These are phyloP conservation scores for Mirza zaza DNA, from an alignment of 2,113 vertebrate species.

Conservation along the genomic window DNA sequence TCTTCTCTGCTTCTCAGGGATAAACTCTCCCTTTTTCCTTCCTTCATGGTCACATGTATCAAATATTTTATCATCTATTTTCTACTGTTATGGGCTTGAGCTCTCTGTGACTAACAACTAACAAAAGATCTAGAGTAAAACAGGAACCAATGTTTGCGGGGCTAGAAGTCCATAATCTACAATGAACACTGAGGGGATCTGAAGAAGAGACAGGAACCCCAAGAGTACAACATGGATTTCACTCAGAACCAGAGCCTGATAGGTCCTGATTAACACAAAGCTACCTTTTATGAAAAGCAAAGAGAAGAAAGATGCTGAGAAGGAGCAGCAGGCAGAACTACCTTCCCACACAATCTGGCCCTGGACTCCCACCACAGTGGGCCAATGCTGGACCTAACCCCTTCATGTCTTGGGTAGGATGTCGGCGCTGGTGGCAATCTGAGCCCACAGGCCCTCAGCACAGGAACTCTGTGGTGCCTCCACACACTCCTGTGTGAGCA, in stretches of 20 bases:
- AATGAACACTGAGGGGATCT: background rate
- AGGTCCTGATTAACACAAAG: background rate
- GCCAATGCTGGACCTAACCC: background rate
- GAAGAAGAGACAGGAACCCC: background rate
- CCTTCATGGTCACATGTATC: background rate
- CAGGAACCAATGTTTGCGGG: background rate
- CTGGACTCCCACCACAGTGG: background rate
- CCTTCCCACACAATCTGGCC: background rate
- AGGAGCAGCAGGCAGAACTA: background rate
- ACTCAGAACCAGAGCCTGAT: background rate
- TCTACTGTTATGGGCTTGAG: background rate
- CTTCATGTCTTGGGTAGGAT: background rate
- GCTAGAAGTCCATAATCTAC: background rate
- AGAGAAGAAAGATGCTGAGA: background rate
- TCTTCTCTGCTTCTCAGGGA: background rate
- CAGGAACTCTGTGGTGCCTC: background rate
- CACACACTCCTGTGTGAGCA: rapidly evolving
- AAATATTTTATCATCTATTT: background rate
- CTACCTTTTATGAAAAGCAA: background rate
- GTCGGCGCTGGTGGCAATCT: background rate
- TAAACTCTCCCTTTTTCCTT: background rate
- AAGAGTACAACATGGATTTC: background rate
- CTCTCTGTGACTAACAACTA: background rate
- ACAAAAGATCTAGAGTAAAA: background rate
- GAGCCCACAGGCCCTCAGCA: background rate